Base-by-base conservation (phyloP, 2,113 vertebrate species). In the Sylvilagus bachmani region DNA sequence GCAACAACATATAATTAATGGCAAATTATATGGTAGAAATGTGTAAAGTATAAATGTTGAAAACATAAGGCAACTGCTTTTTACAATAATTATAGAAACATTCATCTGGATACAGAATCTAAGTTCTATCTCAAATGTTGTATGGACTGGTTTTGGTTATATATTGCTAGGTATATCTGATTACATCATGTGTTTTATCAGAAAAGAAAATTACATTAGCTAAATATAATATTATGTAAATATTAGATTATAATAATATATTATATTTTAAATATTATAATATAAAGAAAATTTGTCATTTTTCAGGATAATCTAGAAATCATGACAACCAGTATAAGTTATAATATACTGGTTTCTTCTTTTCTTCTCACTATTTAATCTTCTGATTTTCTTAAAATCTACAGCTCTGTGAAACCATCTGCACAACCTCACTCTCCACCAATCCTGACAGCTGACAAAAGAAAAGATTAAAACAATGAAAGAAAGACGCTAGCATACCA, bases 361-460 rank as follows among this genome's bases (percentile, higher is more conserved):
- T 44, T 44, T 44, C 44, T 88, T 82, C 22, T 81, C 36, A 29
- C 22, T 55, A 11, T 81, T 86, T 85, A 86, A 89, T 36, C 51
- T n/a, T 90, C 33, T 62, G 22, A 89, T 66, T 89, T 51, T 44
- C 22, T 97, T 90, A 27, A 90, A 58, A n/a, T 78, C 36, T 51
- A 79, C 82, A n/a, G 14, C 6, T 86, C 55, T 74, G 27, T 86
- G n/a, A 86, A 94, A n/a, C 62, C 16, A 33, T 64, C 31, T 86
- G 38, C 29, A 78, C 31, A 53, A 66, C 3, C 61, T 85, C 31
- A 94, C 5, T 81, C 31, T 69, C 33, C 36, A 80, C n/a, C 24
- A 87, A 24, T 86, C 10, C 9, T 91, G 27, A 90, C n/a, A 93
- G 55, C 1, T 5, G 1, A 85, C 61, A 64, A 24, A 92, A 86